Conservation (phyloP, 2,113 vertebrate species). For the Onychostoma macrolepis region DNA sequence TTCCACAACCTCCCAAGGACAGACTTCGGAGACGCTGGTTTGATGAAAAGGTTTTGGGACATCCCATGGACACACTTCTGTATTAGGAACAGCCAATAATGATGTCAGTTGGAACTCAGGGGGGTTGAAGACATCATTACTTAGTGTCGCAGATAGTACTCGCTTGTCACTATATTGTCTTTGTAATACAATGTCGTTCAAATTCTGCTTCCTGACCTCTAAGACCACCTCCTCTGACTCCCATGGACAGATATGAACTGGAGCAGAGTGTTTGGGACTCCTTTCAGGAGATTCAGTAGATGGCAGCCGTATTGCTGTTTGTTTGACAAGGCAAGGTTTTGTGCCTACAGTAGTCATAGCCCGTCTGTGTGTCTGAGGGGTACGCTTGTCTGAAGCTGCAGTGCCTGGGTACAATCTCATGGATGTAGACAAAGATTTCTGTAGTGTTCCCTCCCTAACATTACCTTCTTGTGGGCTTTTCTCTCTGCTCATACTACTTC, state of each 20-base stretch:
- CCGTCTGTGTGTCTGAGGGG: constrained; percentile 63
- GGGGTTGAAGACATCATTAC: constrained; percentile 65
- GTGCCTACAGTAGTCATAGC: constrained; percentile 65
- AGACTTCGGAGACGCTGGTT: constrained; percentile 29
- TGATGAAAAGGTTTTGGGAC: constrained; percentile 51
- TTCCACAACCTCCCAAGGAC: constrained; percentile 62
- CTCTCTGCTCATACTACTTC: constrained; percentile 62
- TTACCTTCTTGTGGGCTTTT: constrained; percentile 56
- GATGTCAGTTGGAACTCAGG: constrained; percentile 61
- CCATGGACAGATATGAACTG: constrained; percentile 63
- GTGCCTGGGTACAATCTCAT: constrained; percentile 54
- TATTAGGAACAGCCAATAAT: constrained; percentile 55
- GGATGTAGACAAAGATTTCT: constrained; percentile 58
- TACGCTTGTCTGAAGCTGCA: constrained; percentile 62
- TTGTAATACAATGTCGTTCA: constrained; percentile 67
- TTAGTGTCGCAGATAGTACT: constrained; percentile 18
- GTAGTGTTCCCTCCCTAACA: constrained; percentile 58
- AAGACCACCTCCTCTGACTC: constrained; percentile 66
- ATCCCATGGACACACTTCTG: constrained; percentile 75
- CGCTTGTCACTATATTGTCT: constrained; percentile 59
- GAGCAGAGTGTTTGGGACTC: constrained; percentile 66
- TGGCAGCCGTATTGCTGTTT: constrained; percentile 70
- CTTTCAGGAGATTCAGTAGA: constrained; percentile 72
- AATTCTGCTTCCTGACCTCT: constrained; percentile 56
- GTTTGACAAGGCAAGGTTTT: constrained; percentile 76